A percentile compares a stretch with the other conserved stretches of the same genome.
These are phyloP conservation scores for Danio rerio DNA, from an alignment of 2,113 vertebrate genomes.

Conservation along the genomic window GRCz12tu NC_133180.1:66902001-66902500, in stretches of 20 bases:
- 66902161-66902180: background rate
- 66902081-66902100: constrained; percentile 5
- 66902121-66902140: background rate
- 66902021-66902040: background rate
- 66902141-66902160: constrained; percentile 30
- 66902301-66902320: background rate
- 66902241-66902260: background rate
- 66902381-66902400: no score
- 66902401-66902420: no score
- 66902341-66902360: no score
- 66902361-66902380: no score
- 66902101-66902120: background rate
- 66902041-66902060: background rate
- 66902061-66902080: background rate
- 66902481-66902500: no score
- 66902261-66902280: background rate
- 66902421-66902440: no score
- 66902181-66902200: background rate
- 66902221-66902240: background rate
- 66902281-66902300: background rate
- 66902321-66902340: no score
- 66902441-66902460: no score
- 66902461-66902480: no score
- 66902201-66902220: background rate
- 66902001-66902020: background rate